Conservation (phyloP, 1,140 invertebrate species). For the Ceratina japonica region DNA sequence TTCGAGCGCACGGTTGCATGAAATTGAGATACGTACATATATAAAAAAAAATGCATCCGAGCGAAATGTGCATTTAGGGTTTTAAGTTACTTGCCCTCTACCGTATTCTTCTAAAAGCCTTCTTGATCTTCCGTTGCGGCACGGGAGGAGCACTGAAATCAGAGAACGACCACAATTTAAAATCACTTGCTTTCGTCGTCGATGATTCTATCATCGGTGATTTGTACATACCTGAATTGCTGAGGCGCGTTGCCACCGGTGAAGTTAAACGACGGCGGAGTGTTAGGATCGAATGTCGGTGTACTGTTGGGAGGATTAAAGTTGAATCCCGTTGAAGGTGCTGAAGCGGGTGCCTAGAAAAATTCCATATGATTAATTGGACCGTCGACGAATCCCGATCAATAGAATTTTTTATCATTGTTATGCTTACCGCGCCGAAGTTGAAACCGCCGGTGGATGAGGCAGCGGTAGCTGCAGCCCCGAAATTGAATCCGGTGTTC, state of each 20-base stretch:
- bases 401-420: not conserved
- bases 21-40: conserved; percentile 2
- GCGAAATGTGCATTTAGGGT: conserved; percentile 42
- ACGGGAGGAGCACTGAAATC: conserved; percentile 61
- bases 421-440: conserved; percentile 64
- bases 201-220: not conserved
- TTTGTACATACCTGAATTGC: conserved; percentile 72
- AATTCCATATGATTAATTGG: not conserved
- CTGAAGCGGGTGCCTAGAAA: conserved; percentile 55
- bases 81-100: conserved; percentile 55
- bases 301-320: conserved; percentile 69
- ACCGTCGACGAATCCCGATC: not conserved
- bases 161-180: not conserved
- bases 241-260: conserved; percentile 73
- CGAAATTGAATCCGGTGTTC: conserved; percentile 68
- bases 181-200: not conserved
- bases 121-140: conserved; percentile 72
- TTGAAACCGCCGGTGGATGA: conserved; percentile 65
- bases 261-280: conserved; percentile 75
- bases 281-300: conserved; percentile 73
- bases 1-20: conserved; percentile 42
- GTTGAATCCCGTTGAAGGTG: conserved; percentile 67
- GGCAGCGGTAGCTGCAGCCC: conserved; percentile 49
- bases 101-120: conserved; percentile 74
- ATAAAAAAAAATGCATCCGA: conserved; percentile 46